Percentiles rank a stretch among this genome's conserved stretches.
Evolutionary conservation across 2,888 invertebrate genomes (phyloP).

Genomic region (Acanthosepion pharaonis): DNA sequence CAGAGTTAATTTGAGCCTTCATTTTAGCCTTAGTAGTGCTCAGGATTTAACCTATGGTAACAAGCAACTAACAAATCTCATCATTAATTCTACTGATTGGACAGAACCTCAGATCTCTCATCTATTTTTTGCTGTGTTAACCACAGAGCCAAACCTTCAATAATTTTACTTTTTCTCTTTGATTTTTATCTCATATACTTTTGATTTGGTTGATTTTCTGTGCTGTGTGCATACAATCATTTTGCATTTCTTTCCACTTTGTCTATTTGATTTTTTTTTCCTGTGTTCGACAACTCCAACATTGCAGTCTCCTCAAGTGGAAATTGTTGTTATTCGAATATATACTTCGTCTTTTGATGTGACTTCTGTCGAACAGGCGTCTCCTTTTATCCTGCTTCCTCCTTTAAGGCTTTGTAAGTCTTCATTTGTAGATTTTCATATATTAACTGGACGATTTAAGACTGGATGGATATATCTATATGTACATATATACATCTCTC

Average conservation of each 20-base stretch:
- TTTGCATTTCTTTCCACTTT: background rate
- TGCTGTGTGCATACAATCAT: background rate
- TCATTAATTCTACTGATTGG: background rate
- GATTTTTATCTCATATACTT: background rate
- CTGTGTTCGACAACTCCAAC: background rate
- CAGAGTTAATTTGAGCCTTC: too few relatives aligned
- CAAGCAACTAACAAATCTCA: too few relatives aligned
- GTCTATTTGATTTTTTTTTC: background rate
- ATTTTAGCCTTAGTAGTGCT: too few relatives aligned
- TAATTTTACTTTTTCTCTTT: background rate
- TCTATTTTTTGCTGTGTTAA: background rate
- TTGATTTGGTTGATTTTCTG: background rate
- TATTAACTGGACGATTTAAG: background rate
- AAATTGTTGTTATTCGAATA: slow-evolving; percentile 33
- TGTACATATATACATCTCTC: background rate
- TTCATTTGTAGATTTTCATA: slow-evolving; percentile 25
- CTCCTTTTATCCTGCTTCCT: slow-evolving; percentile 14
- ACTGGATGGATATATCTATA: background rate
- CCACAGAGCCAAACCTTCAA: background rate
- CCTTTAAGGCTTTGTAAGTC: slow-evolving; percentile 18
- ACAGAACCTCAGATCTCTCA: background rate
- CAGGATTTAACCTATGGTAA: too few relatives aligned
- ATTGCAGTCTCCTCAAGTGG: background rate
- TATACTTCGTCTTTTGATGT: slow-evolving; percentile 25
- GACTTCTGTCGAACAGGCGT: background rate